These are phyloP conservation scores for Euphydryas editha DNA, from an alignment of 2,888 invertebrate genomes.

Conservation along the genomic window DNA sequence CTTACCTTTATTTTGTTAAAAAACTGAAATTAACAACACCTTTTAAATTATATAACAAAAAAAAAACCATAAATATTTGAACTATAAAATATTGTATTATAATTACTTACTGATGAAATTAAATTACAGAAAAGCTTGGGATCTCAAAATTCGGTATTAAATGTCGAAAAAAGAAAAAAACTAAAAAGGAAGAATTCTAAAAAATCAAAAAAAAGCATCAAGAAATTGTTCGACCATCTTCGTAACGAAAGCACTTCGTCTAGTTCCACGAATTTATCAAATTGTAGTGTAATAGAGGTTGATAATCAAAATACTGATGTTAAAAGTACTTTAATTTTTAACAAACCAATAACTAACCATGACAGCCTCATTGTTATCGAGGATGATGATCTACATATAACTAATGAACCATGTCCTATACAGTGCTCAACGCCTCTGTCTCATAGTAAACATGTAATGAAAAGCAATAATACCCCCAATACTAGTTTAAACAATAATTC, in stretches of 20 bases:
- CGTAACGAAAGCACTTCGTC: constrained; percentile 43
- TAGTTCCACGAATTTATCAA: constrained; percentile 25
- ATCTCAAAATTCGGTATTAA: constrained; percentile 13
- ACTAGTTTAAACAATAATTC: constrained; percentile 39
- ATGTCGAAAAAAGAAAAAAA: constrained; percentile 45
- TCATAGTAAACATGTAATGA: constrained; percentile 26
- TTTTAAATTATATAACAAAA: not conserved
- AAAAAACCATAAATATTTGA: not conserved
- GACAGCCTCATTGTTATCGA: constrained; percentile 50
- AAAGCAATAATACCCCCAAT: constrained; percentile 15
- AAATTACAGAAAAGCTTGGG: constrained; percentile 25
- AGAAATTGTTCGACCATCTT: constrained; percentile 51
- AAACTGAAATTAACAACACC: not conserved
- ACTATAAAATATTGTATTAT: not conserved
- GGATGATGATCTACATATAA: constrained; percentile 48
- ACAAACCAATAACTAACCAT: constrained; percentile 25
- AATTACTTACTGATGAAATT: not conserved
- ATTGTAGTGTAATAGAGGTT: constrained; percentile 48
- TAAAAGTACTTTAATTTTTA: constrained; percentile 29
- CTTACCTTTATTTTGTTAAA: not conserved
- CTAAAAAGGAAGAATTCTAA: constrained; percentile 43
- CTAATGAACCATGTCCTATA: constrained; percentile 43
- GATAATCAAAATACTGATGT: constrained; percentile 37
- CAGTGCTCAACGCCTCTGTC: constrained; percentile 63
- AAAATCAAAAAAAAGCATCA: constrained; percentile 47